Conservation (phyloP, 2,888 invertebrate species). For the Andrena hattorfiana region DNA sequence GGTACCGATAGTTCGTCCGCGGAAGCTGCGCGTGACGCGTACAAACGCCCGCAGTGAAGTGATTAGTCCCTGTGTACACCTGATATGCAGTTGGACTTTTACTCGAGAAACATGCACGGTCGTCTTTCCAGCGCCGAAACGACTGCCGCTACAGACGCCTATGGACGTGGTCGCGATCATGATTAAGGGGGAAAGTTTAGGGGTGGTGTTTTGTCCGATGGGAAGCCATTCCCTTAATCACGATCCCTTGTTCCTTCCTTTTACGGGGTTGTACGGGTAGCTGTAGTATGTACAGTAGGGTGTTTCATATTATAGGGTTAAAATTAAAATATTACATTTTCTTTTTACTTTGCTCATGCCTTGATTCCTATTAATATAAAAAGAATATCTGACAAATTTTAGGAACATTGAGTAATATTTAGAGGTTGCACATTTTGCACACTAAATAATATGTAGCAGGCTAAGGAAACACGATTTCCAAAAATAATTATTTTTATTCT, state of each 20-base stretch:
- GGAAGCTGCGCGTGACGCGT: slow-evolving; percentile 81
- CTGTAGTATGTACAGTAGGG: too few relatives aligned
- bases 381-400: too few relatives aligned
- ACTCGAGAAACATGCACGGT: slow-evolving; percentile 21
- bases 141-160: background rate
- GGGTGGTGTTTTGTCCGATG: background rate
- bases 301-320: too few relatives aligned
- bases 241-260: background rate
- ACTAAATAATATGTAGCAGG: too few relatives aligned
- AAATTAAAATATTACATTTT: too few relatives aligned
- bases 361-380: too few relatives aligned
- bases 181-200: background rate
- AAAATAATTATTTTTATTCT: too few relatives aligned
- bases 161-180: background rate
- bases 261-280: background rate
- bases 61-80: slow-evolving; percentile 78
- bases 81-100: slow-evolving; percentile 61
- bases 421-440: too few relatives aligned
- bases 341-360: too few relatives aligned
- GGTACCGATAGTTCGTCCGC: slow-evolving; percentile 80
- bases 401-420: too few relatives aligned
- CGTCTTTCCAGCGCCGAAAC: background rate
- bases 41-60: slow-evolving; percentile 82
- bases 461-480: too few relatives aligned
- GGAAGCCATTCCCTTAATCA: too few relatives aligned